phyloP scores from a whole-genome alignment of 2,888 invertebrate species.

The Abscondita cerata region DNA sequence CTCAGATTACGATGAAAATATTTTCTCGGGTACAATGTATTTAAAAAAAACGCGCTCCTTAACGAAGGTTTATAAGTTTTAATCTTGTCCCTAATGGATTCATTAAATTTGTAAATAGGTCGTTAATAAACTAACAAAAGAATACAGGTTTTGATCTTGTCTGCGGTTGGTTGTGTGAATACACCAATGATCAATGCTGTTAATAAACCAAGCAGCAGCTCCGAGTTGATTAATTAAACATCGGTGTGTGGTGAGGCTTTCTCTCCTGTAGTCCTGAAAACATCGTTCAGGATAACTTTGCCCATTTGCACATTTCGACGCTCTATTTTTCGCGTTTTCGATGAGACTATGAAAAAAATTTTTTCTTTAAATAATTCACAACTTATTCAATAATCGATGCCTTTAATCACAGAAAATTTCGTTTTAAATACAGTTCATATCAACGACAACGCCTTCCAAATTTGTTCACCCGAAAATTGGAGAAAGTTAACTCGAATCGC shows the following conservation, averaged over 20 bases:
- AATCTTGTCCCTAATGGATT: neutral
- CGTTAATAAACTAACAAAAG: conserved; percentile 36
- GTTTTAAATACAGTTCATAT: no score
- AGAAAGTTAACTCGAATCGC: conserved; percentile 20
- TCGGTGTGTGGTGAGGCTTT: conserved; percentile 56
- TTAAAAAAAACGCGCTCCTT: no score
- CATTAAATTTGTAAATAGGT: conserved; percentile 21
- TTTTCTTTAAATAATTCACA: no score
- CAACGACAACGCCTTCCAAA: neutral
- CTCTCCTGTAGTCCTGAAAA: conserved; percentile 43
- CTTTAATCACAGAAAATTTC: no score
- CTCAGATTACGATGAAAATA: no score
- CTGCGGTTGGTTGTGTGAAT: conserved; percentile 57
- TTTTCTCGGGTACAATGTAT: no score
- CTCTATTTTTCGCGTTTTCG: no score
- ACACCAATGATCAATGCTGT: conserved; percentile 60
- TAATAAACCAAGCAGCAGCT: conserved; percentile 55
- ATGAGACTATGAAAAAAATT: no score
- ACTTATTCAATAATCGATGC: no score
- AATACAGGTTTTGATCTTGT: conserved; percentile 54
- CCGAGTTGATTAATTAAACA: conserved; percentile 60
- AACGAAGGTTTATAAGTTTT: neutral
- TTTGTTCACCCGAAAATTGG: neutral
- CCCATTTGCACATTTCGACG: conserved; percentile 6
- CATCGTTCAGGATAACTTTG: conserved; percentile 36